Base-by-base conservation (phyloP, 1,140 invertebrate genomes). In the Heterodera schachtii region DNA sequence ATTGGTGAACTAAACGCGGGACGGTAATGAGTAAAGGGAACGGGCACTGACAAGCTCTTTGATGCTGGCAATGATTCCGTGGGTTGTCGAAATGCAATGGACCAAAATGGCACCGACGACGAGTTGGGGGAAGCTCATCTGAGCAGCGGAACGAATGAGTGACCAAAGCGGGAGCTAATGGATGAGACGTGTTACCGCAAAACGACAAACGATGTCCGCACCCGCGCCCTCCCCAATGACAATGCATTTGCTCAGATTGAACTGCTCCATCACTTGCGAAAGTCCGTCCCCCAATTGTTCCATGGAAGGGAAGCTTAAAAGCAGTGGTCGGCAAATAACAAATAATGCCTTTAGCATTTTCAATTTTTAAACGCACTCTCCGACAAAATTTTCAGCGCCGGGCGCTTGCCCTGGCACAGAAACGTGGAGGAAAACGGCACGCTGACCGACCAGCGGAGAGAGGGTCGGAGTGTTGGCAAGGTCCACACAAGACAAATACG, bases 161-260 rank as follows among this genome's bases (percentile, higher is more conserved):
- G 93, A 47, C 11, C 57, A 64, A 94, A 91, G 6, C 94, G 91
- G 6, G 93, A 31, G 31, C 31, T 91, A 0, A 94, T 94, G 90
- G 94, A 41, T 11, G 9, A 6, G 13, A 9, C 8, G 31, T 93
- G 93, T 93, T 82, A 95, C 91, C 2, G 94, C 95, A 90, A 95
- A 96, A 70, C 95, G 92, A 11, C 94, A 94, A 19, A 95, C 91
- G 75, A 95, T 94, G 91, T 96, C 96, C 31, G 95, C 95, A 2
- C 95, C 95, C 5, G 95, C 95, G 8, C 95, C 95, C 91, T 95
- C 95, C 16, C 95, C 95, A 21, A 96, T 91, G 8, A 94, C 94
- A 73, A 96, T 93, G 1, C 94, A 94, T 57, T 92, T 86, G 52
- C 91, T 90, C 41, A 92, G 90, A 83, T 92, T 94, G 11, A 96